Conservation (phyloP, 2,797 vertebrate genomes). For the Acestrorhynchus altus region DNA sequence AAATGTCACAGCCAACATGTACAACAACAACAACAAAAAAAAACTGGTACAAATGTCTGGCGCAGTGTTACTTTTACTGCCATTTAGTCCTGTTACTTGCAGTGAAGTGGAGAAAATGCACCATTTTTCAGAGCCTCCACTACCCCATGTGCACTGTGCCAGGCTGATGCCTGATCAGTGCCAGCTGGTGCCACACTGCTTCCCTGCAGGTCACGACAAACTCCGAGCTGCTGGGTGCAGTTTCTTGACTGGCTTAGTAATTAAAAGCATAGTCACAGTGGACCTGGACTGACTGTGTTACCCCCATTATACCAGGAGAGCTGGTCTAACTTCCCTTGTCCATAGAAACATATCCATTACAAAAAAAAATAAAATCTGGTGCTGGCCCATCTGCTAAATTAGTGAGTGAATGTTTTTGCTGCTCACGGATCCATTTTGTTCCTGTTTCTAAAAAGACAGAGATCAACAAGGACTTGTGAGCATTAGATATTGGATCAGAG, state of each 20-base stretch:
- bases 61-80: neutral
- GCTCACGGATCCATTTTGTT: neutral
- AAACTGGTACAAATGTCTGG: conserved; percentile 11
- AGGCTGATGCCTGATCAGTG: neutral
- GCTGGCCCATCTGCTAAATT: neutral
- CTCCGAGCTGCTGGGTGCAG: neutral
- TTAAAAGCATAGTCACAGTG: neutral
- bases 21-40: neutral
- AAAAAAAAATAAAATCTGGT: neutral
- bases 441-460: conserved; percentile 3
- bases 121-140: neutral
- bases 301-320: neutral
- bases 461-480: neutral
- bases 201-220: neutral
- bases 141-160: neutral
- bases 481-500: neutral
- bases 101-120: neutral
- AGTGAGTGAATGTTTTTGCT: neutral
- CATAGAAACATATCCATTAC: neutral
- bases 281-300: neutral
- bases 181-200: conserved; percentile 2
- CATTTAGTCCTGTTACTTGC: neutral
- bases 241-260: neutral
- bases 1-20: too few species aligned
- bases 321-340: neutral